Conservation (phyloP, 2,113 vertebrate species). For the Notechis scutatus region DNA sequence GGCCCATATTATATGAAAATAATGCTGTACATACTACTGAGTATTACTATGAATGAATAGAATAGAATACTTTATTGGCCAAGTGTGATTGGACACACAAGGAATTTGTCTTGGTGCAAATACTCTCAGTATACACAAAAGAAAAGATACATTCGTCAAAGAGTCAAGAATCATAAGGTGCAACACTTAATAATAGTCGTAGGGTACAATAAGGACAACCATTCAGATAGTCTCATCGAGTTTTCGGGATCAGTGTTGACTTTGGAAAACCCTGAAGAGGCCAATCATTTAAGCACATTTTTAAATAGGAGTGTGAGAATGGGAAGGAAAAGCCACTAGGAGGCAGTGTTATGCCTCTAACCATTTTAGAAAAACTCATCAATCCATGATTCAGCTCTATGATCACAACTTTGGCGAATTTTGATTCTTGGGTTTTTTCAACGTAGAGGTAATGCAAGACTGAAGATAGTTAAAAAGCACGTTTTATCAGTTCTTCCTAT, state of each 20-base stretch:
- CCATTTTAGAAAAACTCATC: not conserved
- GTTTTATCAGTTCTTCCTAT: not conserved
- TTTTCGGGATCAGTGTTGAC: not conserved
- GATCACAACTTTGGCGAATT: not conserved
- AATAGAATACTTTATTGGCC: no score
- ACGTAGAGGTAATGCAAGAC: not conserved
- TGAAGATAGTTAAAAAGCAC: not conserved
- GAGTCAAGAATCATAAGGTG: no score
- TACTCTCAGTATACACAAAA: no score
- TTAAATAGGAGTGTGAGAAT: not conserved
- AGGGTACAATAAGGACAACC: not conserved
- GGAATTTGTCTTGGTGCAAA: no score
- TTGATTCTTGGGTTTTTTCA: not conserved
- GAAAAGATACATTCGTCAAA: no score
- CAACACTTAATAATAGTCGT: no score
- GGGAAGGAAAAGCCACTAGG: not conserved
- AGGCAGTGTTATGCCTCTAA: not conserved
- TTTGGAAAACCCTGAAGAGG: not conserved
- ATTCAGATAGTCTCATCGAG: not conserved
- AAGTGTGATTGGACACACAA: no score
- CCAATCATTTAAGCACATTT: not conserved
- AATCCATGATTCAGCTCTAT: not conserved
- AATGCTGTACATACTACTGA: not conserved
- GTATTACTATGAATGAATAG: not conserved
- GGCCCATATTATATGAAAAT: not conserved